Conservation (phyloP, 2,888 invertebrate species). For the Idaea dimidiata region DNA sequence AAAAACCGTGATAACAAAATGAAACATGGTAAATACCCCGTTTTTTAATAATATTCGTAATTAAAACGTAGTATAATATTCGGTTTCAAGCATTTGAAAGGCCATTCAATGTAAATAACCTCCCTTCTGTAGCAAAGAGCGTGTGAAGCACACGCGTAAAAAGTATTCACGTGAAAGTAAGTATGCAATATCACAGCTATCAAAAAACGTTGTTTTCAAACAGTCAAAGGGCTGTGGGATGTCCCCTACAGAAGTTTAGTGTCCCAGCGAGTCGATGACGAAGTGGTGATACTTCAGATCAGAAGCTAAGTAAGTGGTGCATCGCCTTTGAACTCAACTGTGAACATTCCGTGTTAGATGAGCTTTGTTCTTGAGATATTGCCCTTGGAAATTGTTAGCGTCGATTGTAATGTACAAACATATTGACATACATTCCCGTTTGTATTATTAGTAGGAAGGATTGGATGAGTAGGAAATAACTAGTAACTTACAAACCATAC, state of each 20-base stretch:
- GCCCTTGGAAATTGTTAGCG: not conserved
- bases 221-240: not conserved
- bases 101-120: too few species aligned
- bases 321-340: not conserved
- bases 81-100: too few species aligned
- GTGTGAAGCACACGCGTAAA: not conserved
- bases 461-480: too few species aligned
- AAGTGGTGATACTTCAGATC: not conserved
- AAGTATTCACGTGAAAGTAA: not conserved
- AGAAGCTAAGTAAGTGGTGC: not conserved
- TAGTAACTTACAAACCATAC: too few species aligned
- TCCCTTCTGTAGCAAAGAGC: too few species aligned
- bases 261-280: not conserved
- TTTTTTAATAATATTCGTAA: too few species aligned
- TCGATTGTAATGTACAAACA: not conserved
- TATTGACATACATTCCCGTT: too few species aligned
- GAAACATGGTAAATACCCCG: too few species aligned
- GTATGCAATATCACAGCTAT: not conserved
- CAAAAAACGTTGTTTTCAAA: not conserved
- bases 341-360: not conserved
- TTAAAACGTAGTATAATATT: too few species aligned
- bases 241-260: not conserved
- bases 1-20: too few species aligned
- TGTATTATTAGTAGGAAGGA: too few species aligned
- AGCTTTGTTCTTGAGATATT: not conserved